Evolutionary conservation across 2,797 vertebrate genomes (phyloP).

Genomic region (Falco biarmicus): DNA sequence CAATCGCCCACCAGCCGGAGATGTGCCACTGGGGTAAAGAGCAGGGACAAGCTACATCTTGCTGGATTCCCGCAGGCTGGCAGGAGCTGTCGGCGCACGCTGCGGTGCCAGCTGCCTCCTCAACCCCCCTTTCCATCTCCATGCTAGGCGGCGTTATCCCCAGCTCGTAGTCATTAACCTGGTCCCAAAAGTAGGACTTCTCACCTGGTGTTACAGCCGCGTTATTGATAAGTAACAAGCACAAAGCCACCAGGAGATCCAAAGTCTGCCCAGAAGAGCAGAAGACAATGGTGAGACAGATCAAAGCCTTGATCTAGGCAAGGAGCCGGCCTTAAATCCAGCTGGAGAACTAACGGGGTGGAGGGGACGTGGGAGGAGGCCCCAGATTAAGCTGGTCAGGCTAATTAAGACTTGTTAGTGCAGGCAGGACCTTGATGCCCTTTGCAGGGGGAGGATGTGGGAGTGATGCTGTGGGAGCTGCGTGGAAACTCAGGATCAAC

Average conservation of each 20-base stretch:
- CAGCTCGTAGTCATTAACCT: background rate
- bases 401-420: background rate
- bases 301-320: rapidly evolving
- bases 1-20: background rate
- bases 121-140: background rate
- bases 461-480: background rate
- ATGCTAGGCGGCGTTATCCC: background rate
- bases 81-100: background rate
- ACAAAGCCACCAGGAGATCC: background rate
- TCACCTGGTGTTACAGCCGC: background rate
- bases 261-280: background rate
- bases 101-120: background rate
- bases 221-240: rapidly evolving
- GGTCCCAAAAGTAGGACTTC: background rate
- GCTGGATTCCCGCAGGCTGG: background rate
- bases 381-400: background rate
- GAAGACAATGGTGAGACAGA: rapidly evolving
- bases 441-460: background rate
- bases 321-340: background rate
- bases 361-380: background rate
- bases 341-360: background rate
- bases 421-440: background rate
- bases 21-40: background rate
- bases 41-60: background rate
- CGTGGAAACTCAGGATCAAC: background rate